These are phyloP conservation scores for Eulemur mongoz DNA, from an alignment of 2,797 vertebrate species.

Conservation along the genomic window DNA sequence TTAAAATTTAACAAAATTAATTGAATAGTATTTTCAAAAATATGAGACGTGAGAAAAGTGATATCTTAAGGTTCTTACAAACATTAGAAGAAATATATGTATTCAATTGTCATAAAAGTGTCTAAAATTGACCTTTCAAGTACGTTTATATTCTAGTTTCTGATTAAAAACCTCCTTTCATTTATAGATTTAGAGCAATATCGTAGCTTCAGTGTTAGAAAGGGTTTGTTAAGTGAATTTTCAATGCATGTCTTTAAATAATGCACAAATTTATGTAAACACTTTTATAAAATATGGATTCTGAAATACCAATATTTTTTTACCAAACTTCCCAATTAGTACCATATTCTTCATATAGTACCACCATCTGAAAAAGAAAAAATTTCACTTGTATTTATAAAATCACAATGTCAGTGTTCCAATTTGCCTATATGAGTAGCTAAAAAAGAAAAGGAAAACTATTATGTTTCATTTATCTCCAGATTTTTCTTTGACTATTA, in stretches of 20 bases:
- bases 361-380: neutral
- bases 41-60: neutral
- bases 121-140: neutral
- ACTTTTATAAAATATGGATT: neutral
- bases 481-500: neutral
- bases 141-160: neutral
- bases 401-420: neutral
- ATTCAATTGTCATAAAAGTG: neutral
- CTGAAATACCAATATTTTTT: neutral
- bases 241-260: neutral
- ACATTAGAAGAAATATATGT: neutral
- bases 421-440: neutral
- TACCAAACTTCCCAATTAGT: neutral
- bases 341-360: neutral
- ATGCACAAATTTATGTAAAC: neutral
- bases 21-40: neutral
- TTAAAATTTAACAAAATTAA: neutral
- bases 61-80: neutral
- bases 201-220: neutral
- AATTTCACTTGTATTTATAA: neutral
- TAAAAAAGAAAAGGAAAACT: neutral
- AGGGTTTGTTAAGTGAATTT: neutral
- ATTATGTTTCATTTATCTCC: neutral
- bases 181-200: neutral
- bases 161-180: neutral